These are phyloP conservation scores for Phylloscopus trochilus DNA, from an alignment of 2,113 vertebrate genomes.

Conservation along the genomic window DNA sequence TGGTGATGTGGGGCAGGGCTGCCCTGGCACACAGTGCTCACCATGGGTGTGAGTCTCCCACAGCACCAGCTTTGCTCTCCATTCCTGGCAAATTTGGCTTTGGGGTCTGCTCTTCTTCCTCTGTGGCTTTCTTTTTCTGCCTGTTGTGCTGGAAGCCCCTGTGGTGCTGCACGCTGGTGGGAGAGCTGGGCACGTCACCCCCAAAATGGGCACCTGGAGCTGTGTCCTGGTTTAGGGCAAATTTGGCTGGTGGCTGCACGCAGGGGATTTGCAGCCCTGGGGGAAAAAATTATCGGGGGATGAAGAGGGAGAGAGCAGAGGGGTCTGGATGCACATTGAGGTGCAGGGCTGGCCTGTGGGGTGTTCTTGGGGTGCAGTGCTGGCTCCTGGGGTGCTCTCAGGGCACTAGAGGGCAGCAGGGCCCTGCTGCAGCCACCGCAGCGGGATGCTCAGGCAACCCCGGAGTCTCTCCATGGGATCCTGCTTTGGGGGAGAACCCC, in stretches of 20 bases:
- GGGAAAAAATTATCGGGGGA: background rate
- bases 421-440: background rate
- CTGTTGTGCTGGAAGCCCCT: background rate
- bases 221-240: background rate
- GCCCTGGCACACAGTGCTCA: background rate
- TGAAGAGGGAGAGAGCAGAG: background rate
- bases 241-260: background rate
- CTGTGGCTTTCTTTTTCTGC: background rate
- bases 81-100: background rate
- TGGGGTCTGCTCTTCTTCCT: background rate
- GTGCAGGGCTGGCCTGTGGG: background rate
- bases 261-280: background rate
- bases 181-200: background rate
- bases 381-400: background rate
- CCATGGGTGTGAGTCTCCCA: background rate
- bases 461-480: rapidly evolving
- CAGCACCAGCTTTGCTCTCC: background rate
- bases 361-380: background rate
- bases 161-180: rapidly evolving
- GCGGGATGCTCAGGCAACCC: rapidly evolving
- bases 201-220: background rate
- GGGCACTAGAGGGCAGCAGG: slow-evolving; percentile 55
- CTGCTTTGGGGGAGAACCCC: background rate
- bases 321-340: background rate
- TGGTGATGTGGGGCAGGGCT: background rate